phyloP scores from a whole-genome alignment of 1,140 invertebrate species.

The Ruditapes philippinarum region DNA sequence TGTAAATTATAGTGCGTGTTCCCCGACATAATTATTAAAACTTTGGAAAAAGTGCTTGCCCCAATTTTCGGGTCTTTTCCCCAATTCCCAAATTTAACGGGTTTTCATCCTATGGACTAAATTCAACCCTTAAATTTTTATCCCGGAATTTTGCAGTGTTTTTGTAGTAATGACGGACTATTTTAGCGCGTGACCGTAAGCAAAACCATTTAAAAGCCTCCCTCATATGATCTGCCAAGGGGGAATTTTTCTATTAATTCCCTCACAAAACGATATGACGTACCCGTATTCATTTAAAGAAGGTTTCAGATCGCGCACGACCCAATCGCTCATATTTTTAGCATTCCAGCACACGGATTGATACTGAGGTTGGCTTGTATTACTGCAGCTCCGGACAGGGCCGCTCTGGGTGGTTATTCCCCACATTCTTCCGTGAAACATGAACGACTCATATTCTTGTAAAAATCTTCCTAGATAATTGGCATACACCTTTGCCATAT shows the following conservation, averaged over 20 bases:
- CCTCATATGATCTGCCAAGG: no score
- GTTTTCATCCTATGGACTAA: slow-evolving; percentile 69
- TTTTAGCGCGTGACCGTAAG: no score
- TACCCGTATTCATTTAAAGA: slow-evolving; percentile 88
- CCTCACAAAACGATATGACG: no score
- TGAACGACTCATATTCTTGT: slow-evolving; percentile 88
- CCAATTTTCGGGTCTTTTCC: slow-evolving; percentile 92
- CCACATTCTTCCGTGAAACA: slow-evolving; percentile 88
- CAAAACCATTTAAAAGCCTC: slow-evolving; percentile 88
- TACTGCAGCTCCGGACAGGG: slow-evolving; percentile 87
- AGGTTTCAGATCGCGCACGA: slow-evolving; percentile 90
- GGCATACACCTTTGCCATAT: slow-evolving; percentile 91
- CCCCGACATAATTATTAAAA: slow-evolving; percentile 90
- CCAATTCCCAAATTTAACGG: slow-evolving; percentile 87
- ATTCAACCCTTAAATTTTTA: slow-evolving; percentile 78
- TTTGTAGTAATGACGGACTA: slow-evolving; percentile 91
- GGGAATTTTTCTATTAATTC: no score
- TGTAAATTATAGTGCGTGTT: slow-evolving; percentile 97
- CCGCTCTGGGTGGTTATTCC: slow-evolving; percentile 90
- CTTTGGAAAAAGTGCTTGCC: slow-evolving; percentile 91
- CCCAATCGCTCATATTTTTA: slow-evolving; percentile 89
- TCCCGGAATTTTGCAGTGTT: slow-evolving; percentile 90
- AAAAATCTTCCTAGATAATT: slow-evolving; percentile 93
- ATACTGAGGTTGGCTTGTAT: slow-evolving; percentile 88
- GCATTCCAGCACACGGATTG: slow-evolving; percentile 93